Base-by-base conservation (phyloP, 2,888 invertebrate species). In the Pecten maximus region DNA sequence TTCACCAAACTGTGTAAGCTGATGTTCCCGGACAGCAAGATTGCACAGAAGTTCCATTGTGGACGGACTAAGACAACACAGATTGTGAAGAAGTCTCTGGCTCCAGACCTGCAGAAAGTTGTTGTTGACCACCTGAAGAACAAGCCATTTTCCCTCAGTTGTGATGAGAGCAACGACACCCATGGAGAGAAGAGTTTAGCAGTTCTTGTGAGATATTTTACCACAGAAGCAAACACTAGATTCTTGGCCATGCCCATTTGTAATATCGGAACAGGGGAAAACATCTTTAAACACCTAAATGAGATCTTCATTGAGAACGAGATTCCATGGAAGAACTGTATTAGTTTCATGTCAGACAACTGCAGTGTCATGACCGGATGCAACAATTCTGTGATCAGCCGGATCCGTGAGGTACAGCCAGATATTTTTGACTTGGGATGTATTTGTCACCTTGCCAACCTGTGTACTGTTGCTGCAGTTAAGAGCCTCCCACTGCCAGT, bases 401-500 rank as follows among this genome's bases (percentile, higher is more conserved):
- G 44, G 44, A 44, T 44, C 44, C 6, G 44, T 10, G 44, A 44
- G 12, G 44, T 44, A 44, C 50, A 54, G 50, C 50, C 50, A 10
- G 50, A 19, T 23, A 54, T 54, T 54, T 54, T 54, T 44, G 44
- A 44, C 44, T 44, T 44, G 44, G 44, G 44, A 44, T 54, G 50
- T 54, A 3, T 23, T 0, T 92, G 93, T 40, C 91, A 90, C 39
- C 54, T 93, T 39, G 91, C 91, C n/a, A 91, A 91, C 86, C 39
- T 92, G 10, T 90, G 89, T 8, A 39, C 87, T n/a, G 48, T 40
- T 19, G 54, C 87, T 40, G 93, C 88, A 44, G 88, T 92, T n/a
- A 92, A 93, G 90, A 60, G 86, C 23, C 89, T 92, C 16, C 74
- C 89, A 44, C 50, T 93, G 4, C 89, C 91, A 4, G 60, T 92